Evolutionary conservation across 2,797 vertebrate genomes (phyloP).

Genomic region (Iguana delicatissima): DNA sequence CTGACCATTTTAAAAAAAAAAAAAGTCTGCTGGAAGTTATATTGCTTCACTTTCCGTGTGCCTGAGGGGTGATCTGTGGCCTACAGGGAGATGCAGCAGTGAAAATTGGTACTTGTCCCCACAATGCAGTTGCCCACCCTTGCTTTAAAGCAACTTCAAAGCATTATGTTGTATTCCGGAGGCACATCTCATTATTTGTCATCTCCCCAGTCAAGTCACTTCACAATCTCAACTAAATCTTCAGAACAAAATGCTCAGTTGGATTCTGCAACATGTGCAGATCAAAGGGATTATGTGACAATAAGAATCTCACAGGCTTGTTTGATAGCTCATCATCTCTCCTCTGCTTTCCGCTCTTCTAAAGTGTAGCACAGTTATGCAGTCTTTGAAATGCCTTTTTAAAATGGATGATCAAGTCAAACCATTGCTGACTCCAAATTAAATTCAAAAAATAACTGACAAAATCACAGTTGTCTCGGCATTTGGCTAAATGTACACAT

Average conservation of each 20-base stretch:
- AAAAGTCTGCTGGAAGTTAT: too few species aligned
- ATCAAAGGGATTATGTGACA: accelerated
- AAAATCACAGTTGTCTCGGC: neutral
- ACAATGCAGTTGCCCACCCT: too few species aligned
- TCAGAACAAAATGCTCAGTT: neutral
- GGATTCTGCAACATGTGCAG: neutral
- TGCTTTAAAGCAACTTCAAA: too few species aligned
- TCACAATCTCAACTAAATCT: neutral
- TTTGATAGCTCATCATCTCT: neutral
- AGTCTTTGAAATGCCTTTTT: neutral
- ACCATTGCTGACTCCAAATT: neutral
- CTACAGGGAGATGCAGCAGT: too few species aligned
- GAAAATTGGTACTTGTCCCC: too few species aligned
- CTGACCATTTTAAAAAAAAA: too few species aligned
- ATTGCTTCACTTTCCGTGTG: too few species aligned
- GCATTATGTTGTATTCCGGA: neutral
- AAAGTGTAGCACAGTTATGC: neutral
- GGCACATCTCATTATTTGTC: neutral
- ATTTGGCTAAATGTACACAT: neutral
- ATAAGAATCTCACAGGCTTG: slow-evolving; percentile 5
- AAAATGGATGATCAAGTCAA: neutral
- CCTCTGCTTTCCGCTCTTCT: neutral
- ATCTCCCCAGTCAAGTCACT: neutral
- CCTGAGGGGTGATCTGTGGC: too few species aligned
- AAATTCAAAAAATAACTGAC: neutral